Percentiles rank a stretch among this genome's conserved stretches.
phyloP scores from a whole-genome alignment of 2,797 vertebrate genomes.

The Chloroceryle amazona region DNA sequence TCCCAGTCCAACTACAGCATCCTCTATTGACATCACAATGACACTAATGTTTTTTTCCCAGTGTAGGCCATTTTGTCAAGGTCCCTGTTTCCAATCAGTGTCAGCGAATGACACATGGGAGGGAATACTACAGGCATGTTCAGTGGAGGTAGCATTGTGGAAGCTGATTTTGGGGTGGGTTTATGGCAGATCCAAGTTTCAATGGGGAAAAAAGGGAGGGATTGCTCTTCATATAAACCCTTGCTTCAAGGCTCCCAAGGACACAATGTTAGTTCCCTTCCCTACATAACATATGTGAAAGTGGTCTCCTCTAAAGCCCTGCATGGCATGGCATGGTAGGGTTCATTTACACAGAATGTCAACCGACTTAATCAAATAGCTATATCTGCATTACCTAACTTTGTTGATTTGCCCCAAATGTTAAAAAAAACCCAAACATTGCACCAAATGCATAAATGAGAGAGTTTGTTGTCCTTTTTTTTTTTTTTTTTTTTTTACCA shows the following conservation, averaged over 20 bases:
- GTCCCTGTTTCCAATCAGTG: conserved; percentile 23
- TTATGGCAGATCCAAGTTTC: background rate
- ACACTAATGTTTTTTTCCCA: conserved; percentile 44
- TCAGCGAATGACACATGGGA: background rate
- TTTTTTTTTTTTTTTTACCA: background rate
- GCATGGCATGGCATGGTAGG: rapidly evolving
- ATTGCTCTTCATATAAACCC: background rate
- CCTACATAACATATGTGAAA: background rate
- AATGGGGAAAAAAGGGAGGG: background rate
- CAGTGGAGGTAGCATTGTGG: background rate
- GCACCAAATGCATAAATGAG: background rate
- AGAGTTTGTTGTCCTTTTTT: too few species aligned
- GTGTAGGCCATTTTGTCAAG: conserved; percentile 14
- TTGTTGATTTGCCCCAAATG: background rate
- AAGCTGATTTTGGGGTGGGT: background rate
- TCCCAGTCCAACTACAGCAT: background rate
- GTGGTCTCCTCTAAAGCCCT: background rate
- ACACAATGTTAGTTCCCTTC: background rate
- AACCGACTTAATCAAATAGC: background rate
- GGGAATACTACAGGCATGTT: background rate
- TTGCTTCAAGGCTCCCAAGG: background rate
- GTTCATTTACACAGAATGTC: background rate
- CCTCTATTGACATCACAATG: conserved; percentile 60
- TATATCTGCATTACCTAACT: background rate
- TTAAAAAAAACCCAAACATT: background rate